Conservation (phyloP, 2,113 vertebrate genomes). For the Forbesichthys agassizii region DNA sequence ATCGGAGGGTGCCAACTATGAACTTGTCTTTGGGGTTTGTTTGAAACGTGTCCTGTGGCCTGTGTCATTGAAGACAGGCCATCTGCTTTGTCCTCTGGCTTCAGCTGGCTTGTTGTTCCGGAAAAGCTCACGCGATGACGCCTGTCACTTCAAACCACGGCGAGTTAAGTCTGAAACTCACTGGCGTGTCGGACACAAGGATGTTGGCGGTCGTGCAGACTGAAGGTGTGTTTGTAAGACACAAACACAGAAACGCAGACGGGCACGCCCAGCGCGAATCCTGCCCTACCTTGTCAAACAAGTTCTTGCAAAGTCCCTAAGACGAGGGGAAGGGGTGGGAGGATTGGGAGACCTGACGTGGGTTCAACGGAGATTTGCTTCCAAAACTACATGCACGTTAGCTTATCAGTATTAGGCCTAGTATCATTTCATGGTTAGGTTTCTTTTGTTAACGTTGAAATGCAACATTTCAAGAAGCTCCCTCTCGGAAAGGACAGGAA, state of each 20-base stretch:
- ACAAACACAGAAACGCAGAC: conserved; percentile 48
- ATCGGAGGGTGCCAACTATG: too few relatives aligned
- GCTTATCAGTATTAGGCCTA: conserved; percentile 1
- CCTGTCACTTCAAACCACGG: conserved; percentile 53
- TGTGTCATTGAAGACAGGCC: too few relatives aligned
- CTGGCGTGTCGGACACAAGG: conserved; percentile 41
- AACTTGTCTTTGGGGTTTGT: too few relatives aligned
- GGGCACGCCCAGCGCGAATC: conserved; percentile 68
- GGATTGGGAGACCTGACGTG: neutral
- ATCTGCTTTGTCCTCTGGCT: too few relatives aligned
- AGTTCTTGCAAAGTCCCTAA: conserved; percentile 71
- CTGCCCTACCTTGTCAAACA: conserved; percentile 74
- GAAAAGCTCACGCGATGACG: conserved; percentile 26
- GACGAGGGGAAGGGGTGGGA: conserved; percentile 18
- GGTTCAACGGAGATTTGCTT: conserved; percentile 15
- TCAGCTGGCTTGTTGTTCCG: conserved; percentile 2
- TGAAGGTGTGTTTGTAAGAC: conserved; percentile 69
- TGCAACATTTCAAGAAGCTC: too few relatives aligned
- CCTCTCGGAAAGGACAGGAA: conserved; percentile 32
- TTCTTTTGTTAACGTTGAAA: conserved; percentile 1
- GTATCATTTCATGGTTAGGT: conserved; percentile 22
- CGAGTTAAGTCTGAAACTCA: conserved; percentile 5
- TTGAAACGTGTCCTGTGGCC: too few relatives aligned
- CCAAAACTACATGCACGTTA: conserved; percentile 13
- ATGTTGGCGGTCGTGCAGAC: conserved; percentile 45